These are phyloP conservation scores for Pterobdella sp. DNA, from an alignment of 2,888 invertebrate genomes.

Conservation along the genomic window DNA sequence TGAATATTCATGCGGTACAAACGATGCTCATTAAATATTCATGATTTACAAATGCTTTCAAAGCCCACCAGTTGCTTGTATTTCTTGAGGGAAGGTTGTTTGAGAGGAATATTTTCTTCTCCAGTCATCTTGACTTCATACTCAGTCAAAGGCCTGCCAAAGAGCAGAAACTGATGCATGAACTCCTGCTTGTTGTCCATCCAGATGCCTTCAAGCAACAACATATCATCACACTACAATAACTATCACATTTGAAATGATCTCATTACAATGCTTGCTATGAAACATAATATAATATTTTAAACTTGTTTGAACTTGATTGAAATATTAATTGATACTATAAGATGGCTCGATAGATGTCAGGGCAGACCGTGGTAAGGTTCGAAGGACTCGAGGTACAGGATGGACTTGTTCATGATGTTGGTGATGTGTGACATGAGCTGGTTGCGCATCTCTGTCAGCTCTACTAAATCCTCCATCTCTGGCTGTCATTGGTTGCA, in stretches of 20 bases:
- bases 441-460: constrained; percentile 75
- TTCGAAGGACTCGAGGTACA: constrained; percentile 54
- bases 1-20: not conserved
- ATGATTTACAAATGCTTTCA: not conserved
- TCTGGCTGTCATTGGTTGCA: constrained; percentile 55
- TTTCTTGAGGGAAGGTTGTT: constrained; percentile 75
- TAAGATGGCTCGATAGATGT: too few relatives aligned
- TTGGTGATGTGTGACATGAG: constrained; percentile 68
- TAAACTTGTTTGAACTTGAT: too few relatives aligned
- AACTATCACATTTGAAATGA: too few relatives aligned
- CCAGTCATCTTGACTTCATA: constrained; percentile 81
- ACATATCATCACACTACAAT: too few relatives aligned
- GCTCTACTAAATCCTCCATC: constrained; percentile 68
- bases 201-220: constrained; percentile 81
- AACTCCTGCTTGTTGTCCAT: constrained; percentile 77
- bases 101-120: constrained; percentile 62
- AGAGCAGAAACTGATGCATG: constrained; percentile 79
- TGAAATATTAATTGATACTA: too few relatives aligned
- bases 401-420: constrained; percentile 52
- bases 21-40: not conserved
- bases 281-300: too few relatives aligned
- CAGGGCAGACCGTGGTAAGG: constrained; percentile 66
- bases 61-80: constrained; percentile 69
- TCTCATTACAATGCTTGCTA: too few relatives aligned
- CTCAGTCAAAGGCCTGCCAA: constrained; percentile 68